Evolutionary conservation across 2,888 invertebrate species (phyloP).

Genomic region (Caenorhabditis afra): DNA sequence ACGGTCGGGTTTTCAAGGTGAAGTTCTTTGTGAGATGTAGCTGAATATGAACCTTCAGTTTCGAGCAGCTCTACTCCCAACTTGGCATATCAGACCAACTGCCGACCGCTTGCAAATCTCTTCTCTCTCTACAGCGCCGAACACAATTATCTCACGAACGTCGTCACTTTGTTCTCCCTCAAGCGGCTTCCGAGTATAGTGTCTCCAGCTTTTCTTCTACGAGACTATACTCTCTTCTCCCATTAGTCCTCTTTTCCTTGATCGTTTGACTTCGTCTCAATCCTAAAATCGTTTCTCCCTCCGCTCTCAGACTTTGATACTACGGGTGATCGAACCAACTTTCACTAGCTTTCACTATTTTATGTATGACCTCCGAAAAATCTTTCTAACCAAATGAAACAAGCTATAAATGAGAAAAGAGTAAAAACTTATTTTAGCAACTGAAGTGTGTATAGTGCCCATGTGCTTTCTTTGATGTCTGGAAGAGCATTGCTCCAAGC

Average conservation of each 20-base stretch:
- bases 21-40: neutral
- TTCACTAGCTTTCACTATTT: neutral
- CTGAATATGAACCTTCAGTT: slow-evolving; percentile 53
- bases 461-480: slow-evolving; percentile 78
- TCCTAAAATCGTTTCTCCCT: slow-evolving; percentile 1
- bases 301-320: neutral
- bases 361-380: no score
- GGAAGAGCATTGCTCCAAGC: slow-evolving; percentile 75
- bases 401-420: neutral
- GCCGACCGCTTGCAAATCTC: slow-evolving; percentile 67
- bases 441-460: slow-evolving; percentile 66
- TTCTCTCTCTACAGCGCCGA: slow-evolving; percentile 62
- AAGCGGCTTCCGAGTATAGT: slow-evolving; percentile 53
- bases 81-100: slow-evolving; percentile 71
- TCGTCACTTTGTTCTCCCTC: slow-evolving; percentile 48
- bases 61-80: slow-evolving; percentile 73
- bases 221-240: neutral
- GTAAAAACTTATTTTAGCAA: slow-evolving; percentile 53
- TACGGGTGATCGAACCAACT: slow-evolving; percentile 9
- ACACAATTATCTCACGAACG: slow-evolving; percentile 47
- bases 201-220: slow-evolving; percentile 27
- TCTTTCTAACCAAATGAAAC: slow-evolving; percentile 7
- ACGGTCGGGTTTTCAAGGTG: slow-evolving; percentile 73
- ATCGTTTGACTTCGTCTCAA: slow-evolving; percentile 5
- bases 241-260: neutral